Percentiles rank a stretch among this genome's conserved stretches.
Evolutionary conservation across 2,888 invertebrate species (phyloP).

Genomic region (Steinernema carpocapsae): DNA sequence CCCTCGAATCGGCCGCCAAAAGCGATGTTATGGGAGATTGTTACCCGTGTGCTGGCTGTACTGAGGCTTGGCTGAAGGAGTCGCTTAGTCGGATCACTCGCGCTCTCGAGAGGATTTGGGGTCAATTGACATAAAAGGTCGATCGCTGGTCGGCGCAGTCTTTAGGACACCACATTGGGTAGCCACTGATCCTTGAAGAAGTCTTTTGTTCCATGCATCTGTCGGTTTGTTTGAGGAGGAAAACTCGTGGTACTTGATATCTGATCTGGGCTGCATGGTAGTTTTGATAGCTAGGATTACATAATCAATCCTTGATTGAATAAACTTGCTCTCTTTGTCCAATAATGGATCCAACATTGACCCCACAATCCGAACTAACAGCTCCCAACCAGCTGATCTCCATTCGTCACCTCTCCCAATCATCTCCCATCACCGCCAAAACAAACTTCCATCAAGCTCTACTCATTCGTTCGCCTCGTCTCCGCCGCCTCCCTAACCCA

Average conservation of each 20-base stretch:
- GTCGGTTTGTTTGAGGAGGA: neutral
- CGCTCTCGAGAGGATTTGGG: neutral
- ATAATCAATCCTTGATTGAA: no score
- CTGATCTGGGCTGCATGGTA: neutral
- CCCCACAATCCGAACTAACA: no score
- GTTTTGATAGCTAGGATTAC: neutral
- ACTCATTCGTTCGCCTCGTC: no score
- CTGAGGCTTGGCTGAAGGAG: neutral
- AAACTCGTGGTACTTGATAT: no score
- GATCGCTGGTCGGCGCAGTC: neutral
- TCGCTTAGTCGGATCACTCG: constrained; percentile 27
- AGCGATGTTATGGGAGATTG: constrained; percentile 33
- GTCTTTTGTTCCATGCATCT: constrained; percentile 27
- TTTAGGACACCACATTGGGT: neutral
- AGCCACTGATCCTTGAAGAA: constrained; percentile 9
- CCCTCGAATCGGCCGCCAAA: constrained; percentile 31
- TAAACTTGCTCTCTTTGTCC: no score
- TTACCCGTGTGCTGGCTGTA: constrained; percentile 11
- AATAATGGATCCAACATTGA: no score
- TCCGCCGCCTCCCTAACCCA: no score
- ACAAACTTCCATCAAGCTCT: no score
- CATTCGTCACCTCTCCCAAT: no score
- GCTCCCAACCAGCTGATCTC: no score
- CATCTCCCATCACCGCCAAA: no score
- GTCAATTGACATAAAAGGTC: constrained; percentile 24